Conservation (phyloP, 1,140 invertebrate genomes). For the Saccostrea cuccullata region DNA sequence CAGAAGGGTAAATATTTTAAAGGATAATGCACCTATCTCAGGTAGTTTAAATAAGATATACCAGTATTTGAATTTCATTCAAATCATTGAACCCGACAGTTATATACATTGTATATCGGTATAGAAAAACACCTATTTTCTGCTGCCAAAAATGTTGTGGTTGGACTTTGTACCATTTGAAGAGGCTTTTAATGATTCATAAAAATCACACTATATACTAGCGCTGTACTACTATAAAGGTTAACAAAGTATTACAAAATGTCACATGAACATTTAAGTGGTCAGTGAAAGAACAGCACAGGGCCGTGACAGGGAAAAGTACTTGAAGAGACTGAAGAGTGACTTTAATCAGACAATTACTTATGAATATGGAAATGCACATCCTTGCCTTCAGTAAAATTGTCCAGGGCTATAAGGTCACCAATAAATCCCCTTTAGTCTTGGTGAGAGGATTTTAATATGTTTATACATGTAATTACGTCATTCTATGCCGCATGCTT, state of each 20-base stretch:
- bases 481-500: no score
- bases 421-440: not conserved
- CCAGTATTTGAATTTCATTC: not conserved
- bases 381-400: not conserved
- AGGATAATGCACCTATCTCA: not conserved
- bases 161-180: not conserved
- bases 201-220: not conserved
- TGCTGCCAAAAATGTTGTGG: not conserved
- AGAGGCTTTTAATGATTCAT: not conserved
- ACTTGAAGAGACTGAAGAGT: not conserved
- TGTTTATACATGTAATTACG: no score
- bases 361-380: slow-evolving; percentile 2
- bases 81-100: not conserved
- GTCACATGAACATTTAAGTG: not conserved
- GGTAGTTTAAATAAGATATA: not conserved
- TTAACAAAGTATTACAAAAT: not conserved
- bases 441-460: slow-evolving; percentile 14
- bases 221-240: not conserved
- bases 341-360: not conserved
- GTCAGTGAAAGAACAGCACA: not conserved
- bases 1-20: not conserved
- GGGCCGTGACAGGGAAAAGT: not conserved
- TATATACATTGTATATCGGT: not conserved
- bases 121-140: not conserved
- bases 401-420: not conserved